Evolutionary conservation across 2,113 vertebrate genomes (phyloP).

Genomic region (Megalops atlanticus): DNA sequence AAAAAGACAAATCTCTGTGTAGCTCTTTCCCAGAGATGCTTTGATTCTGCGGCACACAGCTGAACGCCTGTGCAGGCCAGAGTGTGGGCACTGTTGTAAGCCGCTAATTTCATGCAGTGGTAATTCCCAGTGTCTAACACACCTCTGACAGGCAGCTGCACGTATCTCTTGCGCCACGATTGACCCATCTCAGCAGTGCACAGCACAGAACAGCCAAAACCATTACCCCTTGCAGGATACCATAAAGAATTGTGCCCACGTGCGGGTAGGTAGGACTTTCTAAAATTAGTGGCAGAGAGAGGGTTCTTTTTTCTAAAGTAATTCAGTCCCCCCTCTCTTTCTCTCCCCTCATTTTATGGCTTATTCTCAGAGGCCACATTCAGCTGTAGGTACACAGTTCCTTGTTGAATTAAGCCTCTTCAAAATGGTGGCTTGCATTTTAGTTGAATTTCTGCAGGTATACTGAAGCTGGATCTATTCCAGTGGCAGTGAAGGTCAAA

Average conservation of each 20-base stretch:
- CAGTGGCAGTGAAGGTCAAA: background rate
- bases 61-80: background rate
- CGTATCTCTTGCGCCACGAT: background rate
- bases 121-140: constrained; percentile 8
- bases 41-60: background rate
- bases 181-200: constrained; percentile 2
- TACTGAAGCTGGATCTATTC: too few species aligned
- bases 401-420: too few species aligned
- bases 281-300: background rate
- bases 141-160: background rate
- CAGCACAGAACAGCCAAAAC: background rate
- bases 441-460: background rate
- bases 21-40: too few species aligned
- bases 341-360: background rate
- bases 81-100: background rate
- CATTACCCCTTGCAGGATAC: background rate
- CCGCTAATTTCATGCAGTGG: constrained; percentile 25
- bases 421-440: background rate
- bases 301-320: background rate
- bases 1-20: background rate
- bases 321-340: background rate
- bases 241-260: background rate
- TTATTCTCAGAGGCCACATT: background rate
- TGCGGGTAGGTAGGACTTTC: too few species aligned
- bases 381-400: background rate